Conservation (phyloP, 2,797 vertebrate species). For the Mycteria americana region DNA sequence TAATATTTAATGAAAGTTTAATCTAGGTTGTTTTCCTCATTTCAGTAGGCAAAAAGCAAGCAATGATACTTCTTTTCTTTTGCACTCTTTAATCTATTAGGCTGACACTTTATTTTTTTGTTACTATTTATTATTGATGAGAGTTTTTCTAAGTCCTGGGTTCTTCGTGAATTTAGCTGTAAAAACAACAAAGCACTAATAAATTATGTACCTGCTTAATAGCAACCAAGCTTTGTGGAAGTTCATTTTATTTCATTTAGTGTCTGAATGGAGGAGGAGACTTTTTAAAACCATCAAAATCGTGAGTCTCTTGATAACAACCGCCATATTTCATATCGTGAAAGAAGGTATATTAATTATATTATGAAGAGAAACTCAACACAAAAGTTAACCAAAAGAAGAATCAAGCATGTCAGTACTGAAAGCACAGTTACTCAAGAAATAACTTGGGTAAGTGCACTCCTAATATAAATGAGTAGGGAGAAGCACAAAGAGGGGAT, state of each 20-base stretch:
- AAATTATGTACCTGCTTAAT: conserved; percentile 7
- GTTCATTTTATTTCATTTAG: neutral
- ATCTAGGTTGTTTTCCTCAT: neutral
- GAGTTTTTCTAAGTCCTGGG: neutral
- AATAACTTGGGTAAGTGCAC: neutral
- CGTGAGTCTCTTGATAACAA: neutral
- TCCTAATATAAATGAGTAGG: neutral
- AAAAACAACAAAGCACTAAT: neutral
- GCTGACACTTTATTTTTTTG: neutral
- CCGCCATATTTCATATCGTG: neutral
- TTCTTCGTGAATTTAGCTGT: neutral
- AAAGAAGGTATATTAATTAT: neutral
- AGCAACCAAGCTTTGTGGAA: neutral
- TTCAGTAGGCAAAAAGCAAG: neutral
- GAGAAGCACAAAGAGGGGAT: neutral
- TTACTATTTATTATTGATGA: conserved; percentile 5
- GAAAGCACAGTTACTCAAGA: neutral
- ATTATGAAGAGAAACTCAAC: neutral
- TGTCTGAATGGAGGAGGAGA: neutral
- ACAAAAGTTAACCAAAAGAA: neutral
- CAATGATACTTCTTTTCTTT: neutral
- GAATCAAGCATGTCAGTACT: neutral
- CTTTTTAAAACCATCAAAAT: neutral
- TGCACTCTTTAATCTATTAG: neutral
- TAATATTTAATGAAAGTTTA: neutral